A percentile compares a stretch with the other conserved stretches of the same genome.
phyloP scores from a whole-genome alignment of 2,113 vertebrate genomes.

The Psittacara wagleri region DNA sequence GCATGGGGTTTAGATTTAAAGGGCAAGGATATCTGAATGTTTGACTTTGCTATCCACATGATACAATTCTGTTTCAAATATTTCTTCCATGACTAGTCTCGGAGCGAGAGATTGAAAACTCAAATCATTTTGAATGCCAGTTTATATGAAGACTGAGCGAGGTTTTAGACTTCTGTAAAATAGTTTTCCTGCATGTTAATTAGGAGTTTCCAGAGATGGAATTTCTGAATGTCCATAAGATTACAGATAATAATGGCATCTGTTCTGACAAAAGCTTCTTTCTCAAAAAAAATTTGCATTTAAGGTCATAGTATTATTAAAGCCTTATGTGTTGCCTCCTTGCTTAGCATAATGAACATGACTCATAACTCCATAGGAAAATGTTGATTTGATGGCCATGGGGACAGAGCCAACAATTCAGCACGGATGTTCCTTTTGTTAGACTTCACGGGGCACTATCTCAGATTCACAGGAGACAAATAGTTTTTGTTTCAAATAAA shows the following conservation, averaged over 20 bases:
- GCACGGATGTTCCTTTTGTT: background rate
- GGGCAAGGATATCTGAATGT: background rate
- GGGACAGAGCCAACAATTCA: slow-evolving; percentile 4
- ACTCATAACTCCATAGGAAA: slow-evolving; percentile 44
- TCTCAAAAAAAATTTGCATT: slow-evolving; percentile 2
- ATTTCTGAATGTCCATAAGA: background rate
- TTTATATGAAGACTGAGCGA: accelerated
- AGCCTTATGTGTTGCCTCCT: slow-evolving; percentile 29
- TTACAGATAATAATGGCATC: background rate
- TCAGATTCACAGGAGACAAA: background rate
- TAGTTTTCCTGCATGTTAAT: background rate
- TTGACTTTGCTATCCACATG: background rate
- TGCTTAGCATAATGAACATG: slow-evolving; percentile 20
- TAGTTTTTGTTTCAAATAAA: background rate
- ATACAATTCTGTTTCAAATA: background rate
- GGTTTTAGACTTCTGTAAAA: background rate
- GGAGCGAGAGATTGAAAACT: background rate
- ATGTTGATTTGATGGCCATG: background rate
- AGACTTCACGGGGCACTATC: background rate
- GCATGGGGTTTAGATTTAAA: background rate
- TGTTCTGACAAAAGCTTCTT: background rate
- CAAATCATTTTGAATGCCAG: background rate
- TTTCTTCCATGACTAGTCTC: background rate
- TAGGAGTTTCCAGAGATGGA: background rate
- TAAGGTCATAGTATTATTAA: slow-evolving; percentile 34